A percentile compares a stretch with the other conserved stretches of the same genome.
These are phyloP conservation scores for Anolis carolinensis DNA, from an alignment of 2,113 vertebrate species.

Conservation along the genomic window DNA sequence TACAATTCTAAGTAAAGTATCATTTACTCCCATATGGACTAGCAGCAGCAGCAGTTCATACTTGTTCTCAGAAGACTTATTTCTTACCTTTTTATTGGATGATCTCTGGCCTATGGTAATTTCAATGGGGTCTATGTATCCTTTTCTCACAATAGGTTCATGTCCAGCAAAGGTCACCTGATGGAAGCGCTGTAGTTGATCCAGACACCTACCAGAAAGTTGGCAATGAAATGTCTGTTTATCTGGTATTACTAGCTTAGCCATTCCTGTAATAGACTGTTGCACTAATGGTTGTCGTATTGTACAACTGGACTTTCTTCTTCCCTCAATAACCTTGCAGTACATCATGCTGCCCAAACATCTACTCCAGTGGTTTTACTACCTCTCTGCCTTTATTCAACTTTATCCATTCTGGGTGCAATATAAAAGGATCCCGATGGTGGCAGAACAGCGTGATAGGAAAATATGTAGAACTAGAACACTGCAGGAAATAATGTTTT, in stretches of 20 bases:
- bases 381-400: too few species aligned
- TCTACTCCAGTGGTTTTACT: too few species aligned
- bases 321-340: too few species aligned
- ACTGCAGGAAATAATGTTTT: not conserved
- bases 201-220: constrained; percentile 81
- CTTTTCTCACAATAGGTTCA: constrained; percentile 86
- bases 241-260: not conserved
- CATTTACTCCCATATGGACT: not conserved
- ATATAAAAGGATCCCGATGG: too few species aligned
- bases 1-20: not conserved
- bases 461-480: not conserved
- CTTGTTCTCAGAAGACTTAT: not conserved
- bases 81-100: constrained; percentile 93
- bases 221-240: accelerated
- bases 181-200: constrained; percentile 85
- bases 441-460: too few species aligned
- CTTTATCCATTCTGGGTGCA: too few species aligned
- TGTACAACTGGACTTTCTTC: not conserved
- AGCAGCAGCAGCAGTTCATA: not conserved
- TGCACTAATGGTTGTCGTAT: not conserved
- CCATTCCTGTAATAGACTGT: not conserved
- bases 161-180: constrained; percentile 87
- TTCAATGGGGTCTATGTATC: constrained; percentile 85
- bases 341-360: too few species aligned
- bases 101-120: constrained; percentile 87